Conservation (phyloP, 2,888 invertebrate genomes). For the Subacronicta megacephala region DNA sequence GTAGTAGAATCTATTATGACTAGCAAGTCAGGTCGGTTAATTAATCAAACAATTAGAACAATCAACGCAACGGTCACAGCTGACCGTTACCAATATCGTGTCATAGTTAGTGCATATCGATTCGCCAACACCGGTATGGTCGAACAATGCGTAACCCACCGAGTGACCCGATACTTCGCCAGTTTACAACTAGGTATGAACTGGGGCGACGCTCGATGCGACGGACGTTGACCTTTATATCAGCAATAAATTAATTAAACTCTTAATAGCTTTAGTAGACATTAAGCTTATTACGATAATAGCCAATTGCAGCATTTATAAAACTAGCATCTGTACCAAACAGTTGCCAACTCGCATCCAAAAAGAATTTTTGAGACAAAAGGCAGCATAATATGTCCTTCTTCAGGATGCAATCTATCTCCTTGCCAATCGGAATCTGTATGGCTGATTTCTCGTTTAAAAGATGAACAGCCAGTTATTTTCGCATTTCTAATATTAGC, state of each 20-base stretch:
- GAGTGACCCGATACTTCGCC: slow-evolving; percentile 52
- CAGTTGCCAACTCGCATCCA: no score
- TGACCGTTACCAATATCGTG: slow-evolving; percentile 57
- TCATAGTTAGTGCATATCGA: slow-evolving; percentile 54
- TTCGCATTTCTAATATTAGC: no score
- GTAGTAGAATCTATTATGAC: slow-evolving; percentile 19
- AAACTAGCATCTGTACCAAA: no score
- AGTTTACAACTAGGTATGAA: slow-evolving; percentile 50
- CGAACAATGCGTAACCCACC: slow-evolving; percentile 46
- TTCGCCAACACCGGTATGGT: slow-evolving; percentile 45
- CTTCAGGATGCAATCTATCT: no score
- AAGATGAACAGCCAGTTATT: no score
- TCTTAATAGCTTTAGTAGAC: slow-evolving; percentile 19
- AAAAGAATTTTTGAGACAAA: no score
- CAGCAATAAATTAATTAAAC: slow-evolving; percentile 47
- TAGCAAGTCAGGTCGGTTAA: slow-evolving; percentile 19
- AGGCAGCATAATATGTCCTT: no score
- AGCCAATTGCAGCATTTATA: no score
- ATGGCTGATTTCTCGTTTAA: no score
- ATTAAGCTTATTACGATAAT: slow-evolving; percentile 24
- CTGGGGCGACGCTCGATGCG: slow-evolving; percentile 40
- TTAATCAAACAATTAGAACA: slow-evolving; percentile 47
- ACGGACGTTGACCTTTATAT: slow-evolving; percentile 55
- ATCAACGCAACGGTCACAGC: slow-evolving; percentile 40
- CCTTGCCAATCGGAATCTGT: no score